phyloP scores from a whole-genome alignment of 2,888 invertebrate genomes.

The Drosophila histrio region DNA sequence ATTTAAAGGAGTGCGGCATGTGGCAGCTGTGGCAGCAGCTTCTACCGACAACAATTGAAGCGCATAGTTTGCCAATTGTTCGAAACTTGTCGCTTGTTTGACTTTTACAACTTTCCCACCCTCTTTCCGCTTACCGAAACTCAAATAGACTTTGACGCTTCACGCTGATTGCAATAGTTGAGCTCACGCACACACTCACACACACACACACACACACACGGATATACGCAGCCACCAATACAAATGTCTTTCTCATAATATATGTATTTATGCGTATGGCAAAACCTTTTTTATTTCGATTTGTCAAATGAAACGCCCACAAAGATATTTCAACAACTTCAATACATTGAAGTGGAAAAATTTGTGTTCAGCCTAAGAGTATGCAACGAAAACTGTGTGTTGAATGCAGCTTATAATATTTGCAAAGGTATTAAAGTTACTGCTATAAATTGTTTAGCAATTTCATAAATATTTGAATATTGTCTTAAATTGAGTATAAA shows the following conservation, averaged over 20 bases:
- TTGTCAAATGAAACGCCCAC: slow-evolving; percentile 34
- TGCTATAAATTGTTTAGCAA: too few species aligned
- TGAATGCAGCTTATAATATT: too few species aligned
- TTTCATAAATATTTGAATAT: too few species aligned
- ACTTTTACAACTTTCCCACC: slow-evolving; percentile 66
- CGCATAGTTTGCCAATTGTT: slow-evolving; percentile 76
- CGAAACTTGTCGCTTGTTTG: slow-evolving; percentile 67
- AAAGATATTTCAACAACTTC: slow-evolving; percentile 10
- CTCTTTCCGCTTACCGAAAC: slow-evolving; percentile 39
- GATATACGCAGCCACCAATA: background rate
- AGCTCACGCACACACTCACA: slow-evolving; percentile 12
- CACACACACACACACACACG: slow-evolving; percentile 6
- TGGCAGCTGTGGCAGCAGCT: background rate
- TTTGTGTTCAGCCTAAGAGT: slow-evolving; percentile 2
- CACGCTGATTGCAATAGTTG: slow-evolving; percentile 74
- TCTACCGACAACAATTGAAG: slow-evolving; percentile 65
- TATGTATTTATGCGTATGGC: slow-evolving; percentile 58
- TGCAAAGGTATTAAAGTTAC: too few species aligned
- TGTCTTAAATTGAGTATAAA: too few species aligned
- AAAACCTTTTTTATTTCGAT: slow-evolving; percentile 49
- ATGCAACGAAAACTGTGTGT: too few species aligned
- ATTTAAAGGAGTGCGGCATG: slow-evolving; percentile 56
- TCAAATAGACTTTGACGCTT: slow-evolving; percentile 79
- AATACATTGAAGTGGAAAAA: slow-evolving; percentile 20
- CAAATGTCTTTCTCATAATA: slow-evolving; percentile 42